These are phyloP conservation scores for Syncerus caffer DNA, from an alignment of 2,797 vertebrate genomes.

Conservation along the genomic window DNA sequence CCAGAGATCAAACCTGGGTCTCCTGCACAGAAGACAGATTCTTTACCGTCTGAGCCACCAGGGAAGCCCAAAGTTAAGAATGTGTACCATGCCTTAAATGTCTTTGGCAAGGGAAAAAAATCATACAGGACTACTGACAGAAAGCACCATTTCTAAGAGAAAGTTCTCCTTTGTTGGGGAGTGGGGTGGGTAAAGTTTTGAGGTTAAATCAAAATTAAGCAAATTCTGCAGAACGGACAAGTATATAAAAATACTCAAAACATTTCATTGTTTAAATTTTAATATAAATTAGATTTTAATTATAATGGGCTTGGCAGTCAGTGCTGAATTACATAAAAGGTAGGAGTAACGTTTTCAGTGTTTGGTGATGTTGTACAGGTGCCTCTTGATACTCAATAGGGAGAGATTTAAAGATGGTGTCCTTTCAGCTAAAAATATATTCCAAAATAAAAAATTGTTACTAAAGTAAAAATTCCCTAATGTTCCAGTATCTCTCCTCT, in stretches of 20 bases:
- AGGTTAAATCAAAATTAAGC: neutral
- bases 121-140: neutral
- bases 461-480: neutral
- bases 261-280: neutral
- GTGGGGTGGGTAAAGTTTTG: neutral
- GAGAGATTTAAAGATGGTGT: neutral
- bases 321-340: neutral
- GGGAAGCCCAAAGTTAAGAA: neutral
- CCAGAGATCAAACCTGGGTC: neutral
- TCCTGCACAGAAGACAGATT: neutral
- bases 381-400: neutral
- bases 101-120: neutral
- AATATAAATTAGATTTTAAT: neutral
- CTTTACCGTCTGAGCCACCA: neutral
- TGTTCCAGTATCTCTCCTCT: neutral
- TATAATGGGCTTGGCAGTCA: neutral
- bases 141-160: neutral
- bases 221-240: neutral
- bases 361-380: neutral
- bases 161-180: neutral
- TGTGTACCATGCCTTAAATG: neutral
- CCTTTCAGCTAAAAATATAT: neutral
- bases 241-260: neutral
- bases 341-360: neutral
- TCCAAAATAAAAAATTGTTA: neutral